Percentiles rank a stretch among this genome's conserved stretches.
phyloP scores from a whole-genome alignment of 2,797 vertebrate genomes.

The Euthynnus affinis region DNA sequence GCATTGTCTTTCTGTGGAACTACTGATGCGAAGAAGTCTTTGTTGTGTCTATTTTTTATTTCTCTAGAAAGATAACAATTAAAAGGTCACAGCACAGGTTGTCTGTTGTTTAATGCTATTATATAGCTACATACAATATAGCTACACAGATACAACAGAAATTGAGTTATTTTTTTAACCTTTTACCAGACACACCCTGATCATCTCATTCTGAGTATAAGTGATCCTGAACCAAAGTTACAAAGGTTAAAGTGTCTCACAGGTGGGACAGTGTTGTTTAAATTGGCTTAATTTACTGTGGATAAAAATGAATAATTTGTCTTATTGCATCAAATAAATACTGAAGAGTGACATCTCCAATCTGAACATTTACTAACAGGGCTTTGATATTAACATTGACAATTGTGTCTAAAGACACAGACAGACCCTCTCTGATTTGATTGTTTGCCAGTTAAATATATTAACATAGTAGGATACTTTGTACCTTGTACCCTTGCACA shows the following conservation, averaged over 20 bases:
- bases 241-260: no score
- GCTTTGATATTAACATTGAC: neutral
- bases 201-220: no score
- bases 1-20: conserved; percentile 7
- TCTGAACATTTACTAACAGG: neutral
- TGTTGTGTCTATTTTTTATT: neutral
- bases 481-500: no score
- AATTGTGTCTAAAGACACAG: no score
- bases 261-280: no score
- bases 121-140: neutral
- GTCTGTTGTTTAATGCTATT: neutral
- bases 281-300: neutral
- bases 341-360: neutral
- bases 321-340: neutral
- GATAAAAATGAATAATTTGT: neutral
- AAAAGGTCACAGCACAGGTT: neutral
- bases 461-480: neutral
- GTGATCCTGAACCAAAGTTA: no score
- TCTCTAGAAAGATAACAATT: neutral
- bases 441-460: no score
- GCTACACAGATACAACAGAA: neutral
- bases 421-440: no score
- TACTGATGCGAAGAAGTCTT: neutral
- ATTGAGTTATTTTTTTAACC: no score
- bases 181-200: no score